A percentile compares a stretch with the other conserved stretches of the same genome.
phyloP scores from a whole-genome alignment of 2,888 invertebrate species.

The Ellobium chinense region DNA sequence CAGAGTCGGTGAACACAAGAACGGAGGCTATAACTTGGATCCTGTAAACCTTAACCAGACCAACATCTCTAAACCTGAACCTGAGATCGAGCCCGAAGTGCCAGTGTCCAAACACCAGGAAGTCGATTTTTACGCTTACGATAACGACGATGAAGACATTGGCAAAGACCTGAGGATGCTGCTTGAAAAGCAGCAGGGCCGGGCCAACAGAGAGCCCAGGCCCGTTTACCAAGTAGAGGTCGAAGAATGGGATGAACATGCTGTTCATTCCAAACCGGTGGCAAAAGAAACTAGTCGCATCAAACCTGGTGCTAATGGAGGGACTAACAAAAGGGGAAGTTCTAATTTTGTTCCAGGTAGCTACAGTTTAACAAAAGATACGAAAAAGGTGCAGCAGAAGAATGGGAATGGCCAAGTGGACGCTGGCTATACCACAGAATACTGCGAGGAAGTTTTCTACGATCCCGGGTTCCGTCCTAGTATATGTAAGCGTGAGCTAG shows the following conservation, averaged over 20 bases:
- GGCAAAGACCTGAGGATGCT: neutral
- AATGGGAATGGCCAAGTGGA: neutral
- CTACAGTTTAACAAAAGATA: neutral
- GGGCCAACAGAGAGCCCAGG: neutral
- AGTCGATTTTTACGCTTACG: neutral
- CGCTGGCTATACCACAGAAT: neutral
- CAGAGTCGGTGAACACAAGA: neutral
- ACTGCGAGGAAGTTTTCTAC: conserved; percentile 25
- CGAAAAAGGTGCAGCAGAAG: neutral
- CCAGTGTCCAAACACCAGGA: neutral
- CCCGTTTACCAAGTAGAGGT: conserved; percentile 28
- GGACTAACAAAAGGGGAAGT: neutral
- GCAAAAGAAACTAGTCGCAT: neutral
- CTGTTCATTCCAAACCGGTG: neutral
- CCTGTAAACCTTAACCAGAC: too few relatives aligned
- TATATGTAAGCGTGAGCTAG: conserved; percentile 19
- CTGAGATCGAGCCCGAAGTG: too few relatives aligned
- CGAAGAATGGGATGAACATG: conserved; percentile 21
- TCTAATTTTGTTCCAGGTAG: neutral
- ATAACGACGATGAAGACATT: neutral
- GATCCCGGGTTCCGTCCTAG: neutral
- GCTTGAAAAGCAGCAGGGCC: neutral
- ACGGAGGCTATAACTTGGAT: neutral
- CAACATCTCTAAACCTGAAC: too few relatives aligned
- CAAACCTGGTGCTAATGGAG: neutral